These are phyloP conservation scores for Planococcus citri DNA, from an alignment of 1,140 invertebrate genomes.

Conservation along the genomic window DNA sequence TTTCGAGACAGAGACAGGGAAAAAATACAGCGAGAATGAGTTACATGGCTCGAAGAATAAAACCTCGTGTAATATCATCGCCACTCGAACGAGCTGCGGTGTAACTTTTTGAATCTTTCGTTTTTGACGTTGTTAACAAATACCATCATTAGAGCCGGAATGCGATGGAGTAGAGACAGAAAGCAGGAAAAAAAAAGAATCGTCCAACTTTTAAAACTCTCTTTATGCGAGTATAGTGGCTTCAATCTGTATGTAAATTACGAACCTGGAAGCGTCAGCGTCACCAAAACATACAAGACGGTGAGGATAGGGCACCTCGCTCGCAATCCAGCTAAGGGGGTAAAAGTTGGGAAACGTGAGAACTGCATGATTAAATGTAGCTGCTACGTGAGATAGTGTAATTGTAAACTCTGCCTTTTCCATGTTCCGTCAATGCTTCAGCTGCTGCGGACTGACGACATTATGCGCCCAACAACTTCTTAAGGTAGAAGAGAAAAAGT, in stretches of 20 bases:
- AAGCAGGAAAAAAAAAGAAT: not conserved
- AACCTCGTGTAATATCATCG: too few relatives aligned
- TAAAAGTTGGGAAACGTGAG: too few relatives aligned
- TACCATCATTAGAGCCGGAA: not conserved
- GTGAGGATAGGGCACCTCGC: not conserved
- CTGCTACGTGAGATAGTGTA: not conserved
- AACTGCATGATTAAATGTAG: not conserved
- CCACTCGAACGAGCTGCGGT: too few relatives aligned
- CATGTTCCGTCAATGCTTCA: not conserved
- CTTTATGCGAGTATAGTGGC: not conserved
- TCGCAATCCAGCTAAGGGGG: too few relatives aligned
- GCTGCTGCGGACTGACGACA: too few relatives aligned
- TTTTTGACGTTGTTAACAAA: not conserved
- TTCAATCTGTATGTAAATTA: conserved; percentile 4
- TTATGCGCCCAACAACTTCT: too few relatives aligned
- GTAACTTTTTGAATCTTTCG: too few relatives aligned
- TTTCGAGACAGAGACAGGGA: too few relatives aligned
- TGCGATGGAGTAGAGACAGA: too few relatives aligned
- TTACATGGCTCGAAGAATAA: too few relatives aligned
- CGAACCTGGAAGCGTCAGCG: not conserved
- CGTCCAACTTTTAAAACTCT: not conserved
- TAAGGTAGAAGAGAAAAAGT: not conserved
- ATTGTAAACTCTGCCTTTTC: not conserved
- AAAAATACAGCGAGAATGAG: too few relatives aligned
- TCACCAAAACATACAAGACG: not conserved